A percentile compares a stretch with the other conserved stretches of the same genome.
These are phyloP conservation scores for Scolopax mira DNA, from an alignment of 2,113 vertebrate genomes.

Conservation along the genomic window DNA sequence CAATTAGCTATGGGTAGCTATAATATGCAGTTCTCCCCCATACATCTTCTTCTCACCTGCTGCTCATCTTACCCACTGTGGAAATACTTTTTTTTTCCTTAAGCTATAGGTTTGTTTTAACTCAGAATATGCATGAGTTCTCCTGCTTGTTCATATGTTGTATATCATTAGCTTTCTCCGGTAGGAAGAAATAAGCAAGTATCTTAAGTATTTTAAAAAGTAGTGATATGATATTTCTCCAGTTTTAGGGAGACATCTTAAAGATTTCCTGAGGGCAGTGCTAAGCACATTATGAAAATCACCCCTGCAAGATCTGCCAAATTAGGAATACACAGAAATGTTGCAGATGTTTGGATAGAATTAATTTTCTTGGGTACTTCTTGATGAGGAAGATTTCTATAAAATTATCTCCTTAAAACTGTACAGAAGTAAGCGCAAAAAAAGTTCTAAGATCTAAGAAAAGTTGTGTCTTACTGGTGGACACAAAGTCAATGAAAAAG, in stretches of 20 bases:
- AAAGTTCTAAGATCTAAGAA: not conserved
- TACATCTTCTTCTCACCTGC: conserved; percentile 50
- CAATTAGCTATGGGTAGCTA: conserved; percentile 38
- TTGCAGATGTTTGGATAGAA: conserved; percentile 6
- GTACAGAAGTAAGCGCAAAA: too few relatives aligned
- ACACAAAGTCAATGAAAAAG: not conserved
- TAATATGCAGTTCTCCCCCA: not conserved
- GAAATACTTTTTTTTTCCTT: not conserved
- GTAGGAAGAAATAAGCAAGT: not conserved
- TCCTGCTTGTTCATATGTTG: not conserved
- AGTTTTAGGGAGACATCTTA: not conserved
- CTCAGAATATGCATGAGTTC: not conserved
- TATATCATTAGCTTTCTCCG: not conserved
- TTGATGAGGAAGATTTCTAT: not conserved
- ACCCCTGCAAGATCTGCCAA: not conserved
- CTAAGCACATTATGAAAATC: conserved; percentile 38
- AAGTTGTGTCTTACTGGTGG: not conserved
- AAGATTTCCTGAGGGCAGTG: conserved; percentile 49
- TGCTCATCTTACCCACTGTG: not conserved
- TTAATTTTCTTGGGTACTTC: not conserved
- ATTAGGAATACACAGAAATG: not conserved
- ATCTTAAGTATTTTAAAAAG: not conserved
- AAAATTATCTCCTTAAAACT: not conserved
- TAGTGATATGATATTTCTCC: not conserved
- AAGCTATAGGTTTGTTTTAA: not conserved